A percentile compares a stretch with the other conserved stretches of the same genome.
phyloP scores from a whole-genome alignment of 2,113 vertebrate species.

The Camelus dromedarius region DNA sequence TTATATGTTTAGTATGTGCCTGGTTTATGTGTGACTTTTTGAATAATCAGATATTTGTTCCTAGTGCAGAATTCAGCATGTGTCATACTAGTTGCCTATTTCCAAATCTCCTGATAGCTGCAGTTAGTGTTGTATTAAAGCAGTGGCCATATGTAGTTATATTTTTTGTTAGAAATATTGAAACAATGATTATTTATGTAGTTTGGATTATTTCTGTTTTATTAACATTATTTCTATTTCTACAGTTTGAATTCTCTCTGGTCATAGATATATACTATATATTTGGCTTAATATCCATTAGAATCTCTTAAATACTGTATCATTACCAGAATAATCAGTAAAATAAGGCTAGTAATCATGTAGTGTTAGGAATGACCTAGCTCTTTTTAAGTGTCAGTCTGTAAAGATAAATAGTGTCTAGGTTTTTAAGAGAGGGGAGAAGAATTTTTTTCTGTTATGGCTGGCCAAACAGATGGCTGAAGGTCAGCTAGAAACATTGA shows the following conservation, averaged over 20 bases:
- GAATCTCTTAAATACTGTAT: background rate
- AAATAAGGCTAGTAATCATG: slow-evolving; percentile 25
- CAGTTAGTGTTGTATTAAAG: background rate
- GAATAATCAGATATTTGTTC: slow-evolving; percentile 40
- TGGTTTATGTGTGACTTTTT: background rate
- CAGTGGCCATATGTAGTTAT: background rate
- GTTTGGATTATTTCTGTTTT: background rate
- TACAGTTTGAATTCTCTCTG: background rate
- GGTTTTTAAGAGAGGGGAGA: slow-evolving; percentile 39
- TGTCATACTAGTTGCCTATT: slow-evolving; percentile 27
- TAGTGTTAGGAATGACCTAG: background rate
- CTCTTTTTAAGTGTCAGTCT: slow-evolving; percentile 24
- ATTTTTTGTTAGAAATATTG: slow-evolving; percentile 62
- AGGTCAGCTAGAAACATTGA: background rate
- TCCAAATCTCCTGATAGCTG: background rate
- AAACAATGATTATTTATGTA: slow-evolving; percentile 45
- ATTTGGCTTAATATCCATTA: background rate
- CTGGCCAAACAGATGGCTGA: background rate
- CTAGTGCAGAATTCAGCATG: background rate
- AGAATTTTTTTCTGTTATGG: background rate
- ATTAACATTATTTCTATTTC: no score
- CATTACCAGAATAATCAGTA: background rate
- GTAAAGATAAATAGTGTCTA: slow-evolving; percentile 33
- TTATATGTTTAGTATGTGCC: background rate
- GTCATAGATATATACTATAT: background rate